Evolutionary conservation across 2,797 vertebrate genomes (phyloP).

Genomic region (Melanotaenia nigrans): DNA sequence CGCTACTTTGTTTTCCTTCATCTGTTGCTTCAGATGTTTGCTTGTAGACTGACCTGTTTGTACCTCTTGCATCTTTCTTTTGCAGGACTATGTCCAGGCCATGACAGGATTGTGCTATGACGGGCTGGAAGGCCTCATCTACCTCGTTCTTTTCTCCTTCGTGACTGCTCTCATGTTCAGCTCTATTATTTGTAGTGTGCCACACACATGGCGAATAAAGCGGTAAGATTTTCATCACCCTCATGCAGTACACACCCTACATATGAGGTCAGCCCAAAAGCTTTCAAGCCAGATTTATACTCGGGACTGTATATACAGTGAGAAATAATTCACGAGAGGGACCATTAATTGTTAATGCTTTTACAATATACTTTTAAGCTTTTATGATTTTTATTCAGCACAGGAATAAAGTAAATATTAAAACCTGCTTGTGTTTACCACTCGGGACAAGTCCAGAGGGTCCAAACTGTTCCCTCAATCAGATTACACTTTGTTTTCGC

Average conservation of each 20-base stretch:
- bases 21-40: neutral
- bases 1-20: neutral
- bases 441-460: slow-evolving; percentile 45
- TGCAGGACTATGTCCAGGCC: slow-evolving; percentile 95
- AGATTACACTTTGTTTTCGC: slow-evolving; percentile 56
- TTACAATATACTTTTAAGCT: slow-evolving; percentile 18
- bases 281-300: slow-evolving; percentile 38
- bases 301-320: slow-evolving; percentile 12
- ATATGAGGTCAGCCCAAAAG: neutral
- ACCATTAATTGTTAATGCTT: slow-evolving; percentile 60
- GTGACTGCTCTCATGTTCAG: slow-evolving; percentile 99
- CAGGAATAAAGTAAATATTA: slow-evolving; percentile 16
- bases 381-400: slow-evolving; percentile 12
- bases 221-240: slow-evolving; percentile 80
- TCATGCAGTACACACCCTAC: neutral
- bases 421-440: slow-evolving; percentile 43
- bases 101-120: slow-evolving; percentile 96
- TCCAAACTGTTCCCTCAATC: slow-evolving; percentile 64
- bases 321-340: slow-evolving; percentile 60
- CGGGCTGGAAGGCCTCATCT: slow-evolving; percentile 96
- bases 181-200: slow-evolving; percentile 94
- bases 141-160: slow-evolving; percentile 97
- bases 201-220: slow-evolving; percentile 95
- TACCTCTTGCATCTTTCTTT: neutral
- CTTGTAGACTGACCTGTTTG: neutral